Evolutionary conservation across 1,140 invertebrate species (phyloP).

Genomic region (silkworm (Bombyx mori)): DNA sequence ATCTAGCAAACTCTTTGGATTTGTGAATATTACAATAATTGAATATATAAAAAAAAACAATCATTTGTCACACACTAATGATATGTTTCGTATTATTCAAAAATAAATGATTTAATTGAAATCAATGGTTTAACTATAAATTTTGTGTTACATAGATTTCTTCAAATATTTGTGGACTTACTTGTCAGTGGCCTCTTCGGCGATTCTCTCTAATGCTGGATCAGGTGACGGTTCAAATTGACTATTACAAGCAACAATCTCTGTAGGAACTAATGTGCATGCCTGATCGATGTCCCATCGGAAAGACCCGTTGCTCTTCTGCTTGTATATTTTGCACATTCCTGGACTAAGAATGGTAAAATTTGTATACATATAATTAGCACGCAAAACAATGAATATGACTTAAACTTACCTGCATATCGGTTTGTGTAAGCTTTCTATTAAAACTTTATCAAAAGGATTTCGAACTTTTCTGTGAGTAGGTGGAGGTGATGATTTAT

Average conservation of each 20-base stretch:
- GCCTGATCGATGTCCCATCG: constrained; percentile 67
- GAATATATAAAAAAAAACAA: too few species aligned
- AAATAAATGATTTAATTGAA: too few species aligned
- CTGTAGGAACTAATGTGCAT: constrained; percentile 53
- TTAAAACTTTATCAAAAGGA: constrained; percentile 65
- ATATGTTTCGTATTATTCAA: too few species aligned
- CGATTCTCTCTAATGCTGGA: constrained; percentile 59
- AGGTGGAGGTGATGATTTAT: constrained; percentile 57
- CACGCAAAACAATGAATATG: neutral
- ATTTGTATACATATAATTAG: constrained; percentile 5
- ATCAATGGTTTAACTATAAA: too few species aligned
- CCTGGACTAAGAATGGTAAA: constrained; percentile 45
- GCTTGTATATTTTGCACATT: constrained; percentile 69
- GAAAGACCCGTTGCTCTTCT: constrained; percentile 46
- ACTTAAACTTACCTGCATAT: constrained; percentile 58
- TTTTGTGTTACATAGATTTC: too few species aligned
- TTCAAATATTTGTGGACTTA: constrained; percentile 10
- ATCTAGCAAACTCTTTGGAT: too few species aligned
- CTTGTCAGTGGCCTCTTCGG: constrained; percentile 63
- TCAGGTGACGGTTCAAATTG: constrained; percentile 68
- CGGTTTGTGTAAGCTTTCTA: constrained; percentile 59
- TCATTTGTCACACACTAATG: too few species aligned
- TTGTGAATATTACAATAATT: too few species aligned
- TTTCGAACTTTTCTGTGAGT: constrained; percentile 55
- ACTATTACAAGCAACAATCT: constrained; percentile 64